These are phyloP conservation scores for Agrochola circellaris DNA, from an alignment of 2,888 invertebrate species.

Conservation along the genomic window DNA sequence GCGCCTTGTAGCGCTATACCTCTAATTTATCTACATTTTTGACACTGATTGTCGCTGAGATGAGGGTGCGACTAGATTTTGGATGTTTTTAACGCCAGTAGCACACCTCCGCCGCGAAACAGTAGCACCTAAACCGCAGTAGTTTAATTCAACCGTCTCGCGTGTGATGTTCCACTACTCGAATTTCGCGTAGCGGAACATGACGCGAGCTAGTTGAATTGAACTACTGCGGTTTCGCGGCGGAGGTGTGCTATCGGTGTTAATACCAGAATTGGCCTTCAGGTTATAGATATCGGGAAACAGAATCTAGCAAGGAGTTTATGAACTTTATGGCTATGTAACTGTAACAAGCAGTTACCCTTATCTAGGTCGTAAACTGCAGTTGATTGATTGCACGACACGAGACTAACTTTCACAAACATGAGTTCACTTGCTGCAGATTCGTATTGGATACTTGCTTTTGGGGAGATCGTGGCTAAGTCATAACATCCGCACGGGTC, in stretches of 20 bases:
- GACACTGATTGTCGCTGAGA: background rate
- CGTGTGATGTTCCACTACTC: no score
- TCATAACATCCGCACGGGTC: background rate
- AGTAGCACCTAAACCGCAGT: no score
- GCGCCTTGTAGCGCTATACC: background rate
- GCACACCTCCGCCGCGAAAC: no score
- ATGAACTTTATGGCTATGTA: background rate
- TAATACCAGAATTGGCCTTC: background rate
- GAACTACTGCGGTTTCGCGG: no score
- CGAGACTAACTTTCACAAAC: conserved; percentile 10
- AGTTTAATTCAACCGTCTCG: no score
- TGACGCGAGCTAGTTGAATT: no score
- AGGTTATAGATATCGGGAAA: no score
- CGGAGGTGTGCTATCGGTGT: no score
- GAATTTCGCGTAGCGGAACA: no score
- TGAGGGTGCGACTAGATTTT: no score
- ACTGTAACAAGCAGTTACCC: background rate
- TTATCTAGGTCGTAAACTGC: conserved; percentile 22
- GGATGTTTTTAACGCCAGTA: background rate
- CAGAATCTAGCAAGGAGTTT: background rate
- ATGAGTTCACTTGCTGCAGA: background rate
- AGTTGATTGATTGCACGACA: conserved; percentile 7
- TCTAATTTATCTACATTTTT: background rate
- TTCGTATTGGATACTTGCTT: background rate
- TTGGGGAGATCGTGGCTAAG: background rate